Conservation (phyloP, 37 sponge, comb jelly and placozoan species). For the Beroe ovata region DNA sequence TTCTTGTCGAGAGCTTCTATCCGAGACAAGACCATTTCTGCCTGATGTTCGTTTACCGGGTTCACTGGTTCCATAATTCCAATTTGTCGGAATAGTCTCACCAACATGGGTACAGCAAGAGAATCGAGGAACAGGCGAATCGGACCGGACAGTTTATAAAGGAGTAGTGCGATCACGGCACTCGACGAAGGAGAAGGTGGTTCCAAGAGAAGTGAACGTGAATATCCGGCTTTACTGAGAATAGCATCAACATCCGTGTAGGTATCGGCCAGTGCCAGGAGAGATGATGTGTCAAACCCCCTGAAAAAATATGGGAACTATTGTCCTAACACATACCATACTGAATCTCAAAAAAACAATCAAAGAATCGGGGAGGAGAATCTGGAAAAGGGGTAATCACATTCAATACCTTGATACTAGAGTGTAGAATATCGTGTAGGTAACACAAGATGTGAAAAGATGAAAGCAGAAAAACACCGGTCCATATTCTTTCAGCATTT, state of each 20-base stretch:
- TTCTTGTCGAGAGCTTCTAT: constrained; percentile 15
- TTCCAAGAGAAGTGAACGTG: neutral
- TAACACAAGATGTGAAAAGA: neutral
- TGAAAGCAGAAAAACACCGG: constrained; percentile 33
- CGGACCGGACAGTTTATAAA: constrained; percentile 17
- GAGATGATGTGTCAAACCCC: neutral
- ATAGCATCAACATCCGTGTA: constrained; percentile 18
- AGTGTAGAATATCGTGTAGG: constrained; percentile 2
- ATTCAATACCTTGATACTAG: constrained; percentile 18
- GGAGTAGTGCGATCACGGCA: constrained; percentile 1
- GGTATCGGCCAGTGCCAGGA: constrained; percentile 14
- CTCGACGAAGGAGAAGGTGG: neutral
- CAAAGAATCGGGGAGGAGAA: neutral
- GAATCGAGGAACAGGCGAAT: constrained; percentile 24
- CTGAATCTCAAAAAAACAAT: too few relatives aligned
- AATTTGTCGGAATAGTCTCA: neutral
- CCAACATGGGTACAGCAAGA: constrained; percentile 29
- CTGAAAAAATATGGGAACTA: constrained; percentile 41
- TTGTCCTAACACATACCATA: too few relatives aligned
- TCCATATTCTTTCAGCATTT: constrained; percentile 40
- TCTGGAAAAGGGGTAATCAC: neutral
- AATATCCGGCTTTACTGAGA: constrained; percentile 16
- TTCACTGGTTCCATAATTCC: constrained; percentile 33
- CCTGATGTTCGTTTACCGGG: neutral
- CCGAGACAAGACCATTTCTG: neutral